A percentile compares a stretch with the other conserved stretches of the same genome.
phyloP scores from a whole-genome alignment of 2,888 invertebrate genomes.

The Heliconius erato region DNA sequence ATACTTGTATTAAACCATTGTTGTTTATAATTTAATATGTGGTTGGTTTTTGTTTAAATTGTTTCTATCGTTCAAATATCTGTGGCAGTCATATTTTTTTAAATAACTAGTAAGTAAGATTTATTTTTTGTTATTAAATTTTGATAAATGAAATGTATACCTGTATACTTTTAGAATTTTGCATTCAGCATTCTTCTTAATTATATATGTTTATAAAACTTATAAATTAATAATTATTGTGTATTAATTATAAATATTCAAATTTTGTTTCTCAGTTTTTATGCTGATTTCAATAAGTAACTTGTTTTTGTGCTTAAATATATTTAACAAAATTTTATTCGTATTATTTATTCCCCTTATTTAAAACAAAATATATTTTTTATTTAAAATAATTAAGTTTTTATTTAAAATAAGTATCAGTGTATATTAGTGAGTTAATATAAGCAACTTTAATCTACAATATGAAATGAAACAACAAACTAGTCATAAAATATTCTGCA shows the following conservation, averaged over 20 bases:
- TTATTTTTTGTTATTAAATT: not conserved
- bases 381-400: no score
- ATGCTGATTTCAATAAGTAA: not conserved
- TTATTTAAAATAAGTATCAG: not conserved
- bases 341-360: no score
- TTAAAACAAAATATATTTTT: no score
- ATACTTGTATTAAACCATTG: not conserved
- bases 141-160: not conserved
- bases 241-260: not conserved
- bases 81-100: not conserved
- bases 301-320: not conserved
- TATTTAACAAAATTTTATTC: not conserved
- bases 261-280: not conserved
- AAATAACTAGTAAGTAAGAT: not conserved
- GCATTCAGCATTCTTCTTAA: not conserved
- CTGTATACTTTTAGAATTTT: not conserved
- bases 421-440: not conserved
- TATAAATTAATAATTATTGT: not conserved
- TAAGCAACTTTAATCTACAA: not conserved
- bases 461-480: slow-evolving; percentile 1
- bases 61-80: not conserved
- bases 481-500: not conserved
- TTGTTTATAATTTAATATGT: not conserved
- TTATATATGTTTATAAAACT: not conserved
- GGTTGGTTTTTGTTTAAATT: not conserved